phyloP scores from a whole-genome alignment of 2,797 vertebrate species.

The Hoplostethus mediterraneus region DNA sequence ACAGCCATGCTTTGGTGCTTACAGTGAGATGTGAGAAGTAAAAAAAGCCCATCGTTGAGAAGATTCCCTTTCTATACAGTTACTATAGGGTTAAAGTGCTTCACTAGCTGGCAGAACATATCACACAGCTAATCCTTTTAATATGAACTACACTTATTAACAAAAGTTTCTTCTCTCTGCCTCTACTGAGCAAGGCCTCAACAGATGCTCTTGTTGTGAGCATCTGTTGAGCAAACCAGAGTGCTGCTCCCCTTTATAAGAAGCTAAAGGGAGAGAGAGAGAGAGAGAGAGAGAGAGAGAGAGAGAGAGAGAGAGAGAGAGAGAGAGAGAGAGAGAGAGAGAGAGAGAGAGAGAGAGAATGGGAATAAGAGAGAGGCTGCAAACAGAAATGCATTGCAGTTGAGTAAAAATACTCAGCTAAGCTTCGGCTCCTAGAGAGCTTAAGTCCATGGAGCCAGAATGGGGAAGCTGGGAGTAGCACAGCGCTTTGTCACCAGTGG shows the following conservation, averaged over 20 bases:
- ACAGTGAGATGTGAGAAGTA: background rate
- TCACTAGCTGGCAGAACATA: constrained; percentile 45
- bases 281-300: constrained; percentile 28
- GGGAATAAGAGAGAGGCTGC: constrained; percentile 37
- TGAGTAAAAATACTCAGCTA: constrained; percentile 64
- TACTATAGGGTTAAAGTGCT: constrained; percentile 33
- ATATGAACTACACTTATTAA: constrained; percentile 57
- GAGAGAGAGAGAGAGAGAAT: background rate
- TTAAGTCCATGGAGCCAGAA: constrained; percentile 66
- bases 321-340: constrained; percentile 13
- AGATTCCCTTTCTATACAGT: constrained; percentile 40
- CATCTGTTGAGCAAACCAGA: constrained; percentile 46
- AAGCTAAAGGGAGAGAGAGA: constrained; percentile 14
- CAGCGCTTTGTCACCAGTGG: constrained; percentile 52
- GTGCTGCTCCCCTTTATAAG: constrained; percentile 39
- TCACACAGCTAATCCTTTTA: constrained; percentile 63
- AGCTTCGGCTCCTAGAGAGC: constrained; percentile 61
- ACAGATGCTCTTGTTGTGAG: too few relatives aligned
- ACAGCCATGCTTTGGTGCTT: too few relatives aligned
- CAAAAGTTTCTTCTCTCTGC: constrained; percentile 40
- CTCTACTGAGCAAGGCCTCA: constrained; percentile 42
- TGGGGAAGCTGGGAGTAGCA: constrained; percentile 32
- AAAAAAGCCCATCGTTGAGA: constrained; percentile 31
- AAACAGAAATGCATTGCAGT: constrained; percentile 53
- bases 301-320: constrained; percentile 22